phyloP scores from a whole-genome alignment of 1,140 invertebrate species.

The Bombus fervidus region DNA sequence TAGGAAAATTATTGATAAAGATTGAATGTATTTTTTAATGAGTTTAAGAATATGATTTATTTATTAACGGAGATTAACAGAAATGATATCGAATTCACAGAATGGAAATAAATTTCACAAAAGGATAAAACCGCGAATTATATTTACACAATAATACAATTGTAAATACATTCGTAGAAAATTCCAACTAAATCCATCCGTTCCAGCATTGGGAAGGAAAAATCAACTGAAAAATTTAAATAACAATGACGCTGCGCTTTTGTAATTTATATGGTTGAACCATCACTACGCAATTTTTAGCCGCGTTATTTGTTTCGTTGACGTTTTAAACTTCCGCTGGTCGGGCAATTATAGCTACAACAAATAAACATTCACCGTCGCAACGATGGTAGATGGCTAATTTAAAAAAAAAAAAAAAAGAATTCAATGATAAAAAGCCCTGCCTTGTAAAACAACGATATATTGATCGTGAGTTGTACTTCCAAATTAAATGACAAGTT shows the following conservation, averaged over 20 bases:
- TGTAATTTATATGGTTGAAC: slow-evolving; percentile 42
- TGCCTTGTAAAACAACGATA: neutral
- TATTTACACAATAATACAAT: slow-evolving; percentile 7
- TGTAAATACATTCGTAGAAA: neutral
- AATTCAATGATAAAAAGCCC: neutral
- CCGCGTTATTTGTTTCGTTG: slow-evolving; percentile 40
- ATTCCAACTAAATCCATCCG: slow-evolving; percentile 20
- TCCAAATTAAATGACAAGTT: neutral
- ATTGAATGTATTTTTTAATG: neutral
- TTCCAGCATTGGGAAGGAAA: neutral
- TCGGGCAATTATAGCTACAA: slow-evolving; percentile 22
- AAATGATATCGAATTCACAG: neutral
- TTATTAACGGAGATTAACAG: too few species aligned
- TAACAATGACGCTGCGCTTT: slow-evolving; percentile 40
- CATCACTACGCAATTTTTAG: neutral
- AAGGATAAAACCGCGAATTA: neutral
- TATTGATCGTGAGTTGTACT: neutral
- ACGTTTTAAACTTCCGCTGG: slow-evolving; percentile 22
- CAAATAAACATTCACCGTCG: neutral
- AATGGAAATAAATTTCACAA: neutral
- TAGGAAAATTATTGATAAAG: too few species aligned
- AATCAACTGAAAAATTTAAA: slow-evolving; percentile 40
- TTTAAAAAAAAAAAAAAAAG: neutral
- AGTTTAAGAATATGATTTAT: neutral
- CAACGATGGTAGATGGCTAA: neutral